A percentile compares a stretch with the other conserved stretches of the same genome.
These are phyloP conservation scores for Nomada lathburiana DNA, from an alignment of 2,888 invertebrate species.

Conservation along the genomic window DNA sequence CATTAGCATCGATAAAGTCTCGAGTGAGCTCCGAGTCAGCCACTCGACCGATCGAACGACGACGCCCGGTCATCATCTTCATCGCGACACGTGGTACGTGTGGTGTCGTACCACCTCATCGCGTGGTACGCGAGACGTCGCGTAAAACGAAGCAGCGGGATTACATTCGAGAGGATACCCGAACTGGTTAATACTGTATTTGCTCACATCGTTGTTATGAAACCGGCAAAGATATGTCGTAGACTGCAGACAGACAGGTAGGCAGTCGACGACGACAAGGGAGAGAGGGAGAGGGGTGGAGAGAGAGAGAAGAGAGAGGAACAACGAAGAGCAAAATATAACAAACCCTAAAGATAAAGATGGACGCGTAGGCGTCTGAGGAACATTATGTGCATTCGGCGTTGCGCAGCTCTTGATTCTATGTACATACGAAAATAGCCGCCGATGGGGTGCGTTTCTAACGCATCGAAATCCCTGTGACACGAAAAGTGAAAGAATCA, in stretches of 20 bases:
- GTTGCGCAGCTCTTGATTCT: constrained; percentile 67
- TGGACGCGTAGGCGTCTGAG: constrained; percentile 62
- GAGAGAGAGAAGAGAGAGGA: constrained; percentile 17
- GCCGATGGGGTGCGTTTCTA: constrained; percentile 59
- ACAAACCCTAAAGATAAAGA: constrained; percentile 60
- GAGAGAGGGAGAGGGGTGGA: not conserved
- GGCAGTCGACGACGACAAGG: constrained; percentile 27
- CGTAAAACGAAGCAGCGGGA: constrained; percentile 23
- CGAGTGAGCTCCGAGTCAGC: constrained; percentile 22
- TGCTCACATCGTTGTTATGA: constrained; percentile 65
- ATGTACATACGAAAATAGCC: constrained; percentile 72
- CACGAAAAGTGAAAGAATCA: constrained; percentile 19
- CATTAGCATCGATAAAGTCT: constrained; percentile 48
- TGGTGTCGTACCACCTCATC: too few relatives aligned
- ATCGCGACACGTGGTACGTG: not conserved
- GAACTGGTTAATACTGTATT: constrained; percentile 46
- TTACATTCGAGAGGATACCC: constrained; percentile 27
- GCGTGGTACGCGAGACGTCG: not conserved
- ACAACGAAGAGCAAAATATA: constrained; percentile 46
- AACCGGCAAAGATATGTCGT: constrained; percentile 58
- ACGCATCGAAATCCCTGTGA: constrained; percentile 59
- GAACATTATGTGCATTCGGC: constrained; percentile 68
- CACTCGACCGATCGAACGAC: constrained; percentile 33
- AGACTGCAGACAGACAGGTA: constrained; percentile 46
- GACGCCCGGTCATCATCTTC: constrained; percentile 20